These are phyloP conservation scores for Pseudochaenichthys georgianus DNA, from an alignment of 2,797 vertebrate genomes.

Conservation along the genomic window DNA sequence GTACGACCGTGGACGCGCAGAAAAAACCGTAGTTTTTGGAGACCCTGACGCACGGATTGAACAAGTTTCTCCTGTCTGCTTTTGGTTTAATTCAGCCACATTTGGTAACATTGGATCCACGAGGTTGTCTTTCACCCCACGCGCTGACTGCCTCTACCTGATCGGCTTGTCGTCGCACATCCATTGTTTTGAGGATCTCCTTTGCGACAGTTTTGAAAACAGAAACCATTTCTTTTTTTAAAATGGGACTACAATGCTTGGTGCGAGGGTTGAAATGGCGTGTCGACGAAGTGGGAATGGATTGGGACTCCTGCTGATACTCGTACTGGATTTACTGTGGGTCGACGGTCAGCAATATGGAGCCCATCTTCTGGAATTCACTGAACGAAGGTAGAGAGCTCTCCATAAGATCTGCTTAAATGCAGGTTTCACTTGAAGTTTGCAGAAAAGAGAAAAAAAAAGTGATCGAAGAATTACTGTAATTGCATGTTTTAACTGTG, in stretches of 20 bases:
- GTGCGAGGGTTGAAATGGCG: conserved; percentile 81
- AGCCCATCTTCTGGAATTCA: conserved; percentile 95
- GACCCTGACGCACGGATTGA: conserved; percentile 59
- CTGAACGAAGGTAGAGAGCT: conserved; percentile 90
- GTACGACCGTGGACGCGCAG: conserved; percentile 57
- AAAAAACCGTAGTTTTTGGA: conserved; percentile 46
- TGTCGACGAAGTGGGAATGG: conserved; percentile 76
- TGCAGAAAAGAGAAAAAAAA: neutral
- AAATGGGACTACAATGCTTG: conserved; percentile 76
- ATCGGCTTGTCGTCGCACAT: conserved; percentile 53
- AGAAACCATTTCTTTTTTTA: conserved; percentile 19
- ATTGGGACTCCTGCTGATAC: conserved; percentile 82
- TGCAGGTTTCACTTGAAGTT: conserved; percentile 24
- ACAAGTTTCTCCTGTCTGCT: conserved; percentile 57
- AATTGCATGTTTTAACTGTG: neutral
- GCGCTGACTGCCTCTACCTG: conserved; percentile 67
- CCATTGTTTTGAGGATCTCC: conserved; percentile 66
- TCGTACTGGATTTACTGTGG: conserved; percentile 89
- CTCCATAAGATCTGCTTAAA: neutral
- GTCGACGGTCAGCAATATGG: conserved; percentile 90
- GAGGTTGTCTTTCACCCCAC: conserved; percentile 60
- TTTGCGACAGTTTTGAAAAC: conserved; percentile 27
- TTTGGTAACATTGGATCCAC: conserved; percentile 63
- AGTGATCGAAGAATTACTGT: neutral
- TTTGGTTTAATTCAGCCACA: neutral